Evolutionary conservation across 2,888 invertebrate genomes (phyloP), one percentile per base, ranked within the genome.

Genomic region (Polyommatus iphigenia): DNA sequence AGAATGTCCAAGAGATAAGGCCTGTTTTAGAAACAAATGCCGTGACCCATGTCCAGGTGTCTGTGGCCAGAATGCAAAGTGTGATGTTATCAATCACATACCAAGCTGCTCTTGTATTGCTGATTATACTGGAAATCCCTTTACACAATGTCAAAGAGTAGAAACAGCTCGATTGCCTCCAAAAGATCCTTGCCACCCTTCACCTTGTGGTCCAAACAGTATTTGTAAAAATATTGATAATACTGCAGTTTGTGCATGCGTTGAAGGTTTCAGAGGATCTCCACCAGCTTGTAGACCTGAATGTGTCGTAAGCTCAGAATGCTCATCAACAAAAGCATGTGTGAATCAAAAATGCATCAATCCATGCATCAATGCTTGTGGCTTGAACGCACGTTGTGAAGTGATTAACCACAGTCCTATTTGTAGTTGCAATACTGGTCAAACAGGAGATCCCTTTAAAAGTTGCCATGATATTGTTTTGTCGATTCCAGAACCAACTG

Each of bases 391-490:
- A 2, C 91, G 96, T 59, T 98, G 98, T 87, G 96, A 96, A 83
- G 97, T 98, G 2, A 95, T 97, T 54, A 97, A 97, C 87, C 98
- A 98, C 86, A 97, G 97, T 86, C 98, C 98, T 18, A 96, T 98
- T 79, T 98, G 98, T 86, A 97, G 96, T 82, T 98, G 98, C 85
- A 96, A 96, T 78, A 89, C 95, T 29, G 96, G 96, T 29, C 96
- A 96, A 88, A 95, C 96, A 36, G 97, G 97, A 62, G 97, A 97
- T 95, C 97, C 97, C 77, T 97, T 97, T 90, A 96, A 96, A 86
- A 95, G 96, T 82, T 97, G 97, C 85, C 94, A 95, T 80, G 95
- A 96, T 82, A 90, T 96, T 76, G 79, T 88, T 15, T 81, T 84
- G 87, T 92, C 84, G 88, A 87, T 80, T 83, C 88, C 85, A 81